These are phyloP conservation scores for Drosophila sordidula DNA, from an alignment of 2,888 invertebrate genomes.

Conservation along the genomic window DNA sequence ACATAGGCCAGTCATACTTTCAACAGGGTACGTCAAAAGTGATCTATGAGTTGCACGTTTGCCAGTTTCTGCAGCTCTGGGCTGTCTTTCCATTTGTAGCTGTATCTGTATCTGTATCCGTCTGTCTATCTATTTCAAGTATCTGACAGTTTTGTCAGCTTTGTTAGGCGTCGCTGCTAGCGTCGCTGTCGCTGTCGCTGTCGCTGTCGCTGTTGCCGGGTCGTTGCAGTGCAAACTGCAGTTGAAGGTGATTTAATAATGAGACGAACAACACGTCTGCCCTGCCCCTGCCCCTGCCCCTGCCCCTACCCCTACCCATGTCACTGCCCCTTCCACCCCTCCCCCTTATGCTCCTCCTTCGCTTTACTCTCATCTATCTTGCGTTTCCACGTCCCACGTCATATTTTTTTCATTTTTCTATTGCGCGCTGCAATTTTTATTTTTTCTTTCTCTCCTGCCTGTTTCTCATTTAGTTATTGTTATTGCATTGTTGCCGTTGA, in stretches of 20 bases:
- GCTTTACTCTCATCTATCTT: constrained; percentile 5
- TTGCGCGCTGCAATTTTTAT: constrained; percentile 19
- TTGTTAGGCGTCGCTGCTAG: constrained; percentile 27
- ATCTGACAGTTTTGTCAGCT: constrained; percentile 39
- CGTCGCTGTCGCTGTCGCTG: constrained; percentile 19
- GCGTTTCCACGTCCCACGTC: constrained; percentile 31
- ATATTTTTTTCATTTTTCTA: constrained; percentile 31
- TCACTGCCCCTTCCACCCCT: neutral
- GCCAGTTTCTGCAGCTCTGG: neutral
- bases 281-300: neutral
- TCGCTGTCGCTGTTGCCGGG: constrained; percentile 41
- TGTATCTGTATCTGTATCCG: constrained; percentile 11
- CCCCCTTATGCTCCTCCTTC: neutral
- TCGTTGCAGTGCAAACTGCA: constrained; percentile 76
- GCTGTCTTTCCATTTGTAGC: neutral
- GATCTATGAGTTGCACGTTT: constrained; percentile 13
- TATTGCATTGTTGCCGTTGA: constrained; percentile 27
- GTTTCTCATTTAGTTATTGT: constrained; percentile 13
- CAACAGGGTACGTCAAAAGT: constrained; percentile 2
- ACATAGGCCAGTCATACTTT: no score
- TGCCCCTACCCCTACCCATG: neutral
- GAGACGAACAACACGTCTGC: constrained; percentile 24
- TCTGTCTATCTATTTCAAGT: constrained; percentile 34
- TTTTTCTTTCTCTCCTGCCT: constrained; percentile 18
- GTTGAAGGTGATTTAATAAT: constrained; percentile 83